These are phyloP conservation scores for Motacilla tschutschensis DNA, from an alignment of 2,113 vertebrate species.

Conservation along the genomic window DNA sequence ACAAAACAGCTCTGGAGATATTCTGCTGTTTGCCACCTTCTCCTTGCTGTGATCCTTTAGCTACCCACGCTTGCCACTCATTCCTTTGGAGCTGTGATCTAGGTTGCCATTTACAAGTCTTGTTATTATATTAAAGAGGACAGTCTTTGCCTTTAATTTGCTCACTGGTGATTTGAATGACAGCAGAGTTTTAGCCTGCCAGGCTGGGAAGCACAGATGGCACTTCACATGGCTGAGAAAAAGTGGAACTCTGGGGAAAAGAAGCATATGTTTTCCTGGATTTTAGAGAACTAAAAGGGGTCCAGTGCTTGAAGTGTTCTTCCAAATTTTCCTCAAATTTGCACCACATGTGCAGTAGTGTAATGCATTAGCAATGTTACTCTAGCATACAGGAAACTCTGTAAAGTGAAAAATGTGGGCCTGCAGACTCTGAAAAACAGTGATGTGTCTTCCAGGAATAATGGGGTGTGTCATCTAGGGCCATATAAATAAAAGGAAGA, in stretches of 20 bases:
- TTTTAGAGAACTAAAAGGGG: conserved; percentile 8
- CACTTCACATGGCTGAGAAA: conserved; percentile 23
- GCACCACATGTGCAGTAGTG: background rate
- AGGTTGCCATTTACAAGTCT: background rate
- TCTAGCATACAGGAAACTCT: background rate
- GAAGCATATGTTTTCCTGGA: conserved; percentile 5
- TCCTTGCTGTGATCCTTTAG: background rate
- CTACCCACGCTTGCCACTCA: background rate
- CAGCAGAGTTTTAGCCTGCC: conserved; percentile 21
- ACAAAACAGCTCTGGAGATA: background rate
- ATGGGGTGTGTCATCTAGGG: background rate
- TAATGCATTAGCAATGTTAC: background rate
- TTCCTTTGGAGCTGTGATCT: background rate
- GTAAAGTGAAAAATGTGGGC: background rate
- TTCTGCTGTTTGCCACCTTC: background rate
- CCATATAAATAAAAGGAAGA: background rate
- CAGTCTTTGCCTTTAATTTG: conserved; percentile 24
- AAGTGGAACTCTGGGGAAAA: conserved; percentile 31
- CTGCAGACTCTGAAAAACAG: background rate
- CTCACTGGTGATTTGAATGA: background rate
- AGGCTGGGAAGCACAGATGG: conserved; percentile 46
- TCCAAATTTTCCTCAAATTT: background rate
- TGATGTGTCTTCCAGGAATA: background rate
- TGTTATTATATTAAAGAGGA: background rate
- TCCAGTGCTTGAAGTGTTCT: background rate